phyloP scores from a whole-genome alignment of 2,113 vertebrate genomes.

The Speoplatyrhinus poulsoni region DNA sequence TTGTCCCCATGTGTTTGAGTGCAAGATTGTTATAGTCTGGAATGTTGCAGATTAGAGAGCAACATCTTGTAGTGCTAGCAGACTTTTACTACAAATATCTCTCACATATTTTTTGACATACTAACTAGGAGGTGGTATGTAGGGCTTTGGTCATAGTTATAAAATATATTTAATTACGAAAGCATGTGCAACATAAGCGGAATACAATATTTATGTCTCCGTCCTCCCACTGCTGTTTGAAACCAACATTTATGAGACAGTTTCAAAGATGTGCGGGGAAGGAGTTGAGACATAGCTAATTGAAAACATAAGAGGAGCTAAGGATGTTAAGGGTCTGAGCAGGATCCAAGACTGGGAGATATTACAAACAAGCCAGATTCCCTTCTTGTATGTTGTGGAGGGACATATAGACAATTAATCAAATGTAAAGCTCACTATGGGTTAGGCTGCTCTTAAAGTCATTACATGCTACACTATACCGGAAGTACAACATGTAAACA shows the following conservation, averaged over 20 bases:
- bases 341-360: background rate
- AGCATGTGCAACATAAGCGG: background rate
- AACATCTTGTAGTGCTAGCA: slow-evolving; percentile 39
- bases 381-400: background rate
- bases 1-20: slow-evolving; percentile 50
- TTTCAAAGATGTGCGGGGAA: background rate
- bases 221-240: background rate
- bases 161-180: background rate
- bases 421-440: background rate
- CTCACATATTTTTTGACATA: background rate
- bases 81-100: slow-evolving; percentile 20
- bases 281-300: slow-evolving; percentile 7
- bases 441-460: background rate
- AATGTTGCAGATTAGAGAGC: slow-evolving; percentile 31
- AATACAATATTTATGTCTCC: background rate
- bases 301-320: slow-evolving; percentile 15
- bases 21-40: slow-evolving; percentile 39
- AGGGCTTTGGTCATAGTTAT: too few species aligned
- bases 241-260: slow-evolving; percentile 10
- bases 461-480: background rate
- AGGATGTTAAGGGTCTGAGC: background rate
- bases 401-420: background rate
- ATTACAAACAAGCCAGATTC: background rate
- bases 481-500: too few species aligned
- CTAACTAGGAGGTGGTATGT: background rate